phyloP scores from a whole-genome alignment of 2,113 vertebrate genomes.

The Anser cygnoides region DNA sequence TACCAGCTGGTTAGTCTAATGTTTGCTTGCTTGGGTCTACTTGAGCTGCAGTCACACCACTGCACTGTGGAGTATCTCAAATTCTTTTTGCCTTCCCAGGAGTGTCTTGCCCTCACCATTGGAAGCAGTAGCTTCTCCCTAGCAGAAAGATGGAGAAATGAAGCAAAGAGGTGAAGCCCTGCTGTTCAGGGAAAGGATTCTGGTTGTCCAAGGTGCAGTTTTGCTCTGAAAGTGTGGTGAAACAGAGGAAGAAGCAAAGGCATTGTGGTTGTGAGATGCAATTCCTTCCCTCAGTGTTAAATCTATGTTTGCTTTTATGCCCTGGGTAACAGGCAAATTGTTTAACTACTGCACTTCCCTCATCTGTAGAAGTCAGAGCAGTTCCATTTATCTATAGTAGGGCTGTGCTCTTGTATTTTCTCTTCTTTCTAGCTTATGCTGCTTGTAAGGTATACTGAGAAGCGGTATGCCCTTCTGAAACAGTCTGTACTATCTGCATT shows the following conservation, averaged over 20 bases:
- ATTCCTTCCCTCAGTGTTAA: background rate
- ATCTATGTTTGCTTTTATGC: background rate
- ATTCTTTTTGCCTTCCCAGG: background rate
- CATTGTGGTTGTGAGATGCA: background rate
- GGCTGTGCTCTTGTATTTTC: background rate
- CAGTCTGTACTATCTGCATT: background rate
- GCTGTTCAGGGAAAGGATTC: background rate
- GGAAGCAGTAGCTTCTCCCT: background rate
- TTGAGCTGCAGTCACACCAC: background rate
- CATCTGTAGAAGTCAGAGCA: background rate
- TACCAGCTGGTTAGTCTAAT: background rate
- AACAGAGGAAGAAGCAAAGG: background rate
- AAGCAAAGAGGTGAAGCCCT: background rate
- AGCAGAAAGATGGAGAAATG: background rate
- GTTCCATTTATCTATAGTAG: background rate
- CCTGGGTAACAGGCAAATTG: accelerated
- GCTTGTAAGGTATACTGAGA: background rate
- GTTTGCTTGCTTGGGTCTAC: background rate
- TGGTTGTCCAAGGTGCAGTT: background rate
- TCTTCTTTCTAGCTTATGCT: background rate
- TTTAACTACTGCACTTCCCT: background rate
- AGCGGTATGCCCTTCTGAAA: background rate
- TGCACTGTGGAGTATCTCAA: background rate
- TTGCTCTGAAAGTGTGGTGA: background rate
- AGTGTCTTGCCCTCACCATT: background rate